Conservation (phyloP, 2,797 vertebrate species). For the Scolopax bukidnonensis region DNA sequence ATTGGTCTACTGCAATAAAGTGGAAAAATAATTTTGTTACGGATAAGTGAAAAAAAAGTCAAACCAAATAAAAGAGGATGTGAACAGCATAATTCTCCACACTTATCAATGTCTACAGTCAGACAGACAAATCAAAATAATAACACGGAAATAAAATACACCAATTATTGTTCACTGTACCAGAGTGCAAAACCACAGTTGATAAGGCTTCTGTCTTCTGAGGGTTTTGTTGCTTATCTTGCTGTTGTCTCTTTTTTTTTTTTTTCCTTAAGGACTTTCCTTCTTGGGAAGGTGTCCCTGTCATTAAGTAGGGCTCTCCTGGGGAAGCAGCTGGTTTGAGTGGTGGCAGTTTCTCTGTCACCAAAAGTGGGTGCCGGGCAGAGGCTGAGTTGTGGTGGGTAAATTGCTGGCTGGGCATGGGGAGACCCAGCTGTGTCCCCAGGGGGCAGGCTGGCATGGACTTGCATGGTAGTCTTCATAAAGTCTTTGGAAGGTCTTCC, state of each 20-base stretch:
- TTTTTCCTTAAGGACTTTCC: neutral
- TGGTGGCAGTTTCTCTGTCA: neutral
- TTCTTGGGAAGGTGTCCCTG: neutral
- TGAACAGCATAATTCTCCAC: neutral
- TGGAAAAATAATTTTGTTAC: neutral
- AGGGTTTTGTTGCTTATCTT: neutral
- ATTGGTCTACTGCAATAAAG: neutral
- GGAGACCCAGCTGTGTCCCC: neutral
- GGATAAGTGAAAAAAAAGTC: neutral
- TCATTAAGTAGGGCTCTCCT: neutral
- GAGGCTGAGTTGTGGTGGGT: neutral
- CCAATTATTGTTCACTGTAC: neutral
- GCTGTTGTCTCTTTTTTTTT: neutral
- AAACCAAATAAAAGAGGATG: neutral
- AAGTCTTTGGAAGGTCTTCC: neutral
- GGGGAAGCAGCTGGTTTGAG: neutral
- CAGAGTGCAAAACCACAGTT: neutral
- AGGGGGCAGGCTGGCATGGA: neutral
- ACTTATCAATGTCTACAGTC: neutral
- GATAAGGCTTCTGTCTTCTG: neutral
- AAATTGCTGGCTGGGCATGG: neutral
- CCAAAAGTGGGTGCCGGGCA: neutral
- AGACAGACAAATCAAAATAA: neutral
- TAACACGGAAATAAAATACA: neutral
- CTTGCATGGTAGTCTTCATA: neutral